phyloP scores from a whole-genome alignment of 92 coral and sea anemone species.

The Zoanthus sansibaricus region DNA sequence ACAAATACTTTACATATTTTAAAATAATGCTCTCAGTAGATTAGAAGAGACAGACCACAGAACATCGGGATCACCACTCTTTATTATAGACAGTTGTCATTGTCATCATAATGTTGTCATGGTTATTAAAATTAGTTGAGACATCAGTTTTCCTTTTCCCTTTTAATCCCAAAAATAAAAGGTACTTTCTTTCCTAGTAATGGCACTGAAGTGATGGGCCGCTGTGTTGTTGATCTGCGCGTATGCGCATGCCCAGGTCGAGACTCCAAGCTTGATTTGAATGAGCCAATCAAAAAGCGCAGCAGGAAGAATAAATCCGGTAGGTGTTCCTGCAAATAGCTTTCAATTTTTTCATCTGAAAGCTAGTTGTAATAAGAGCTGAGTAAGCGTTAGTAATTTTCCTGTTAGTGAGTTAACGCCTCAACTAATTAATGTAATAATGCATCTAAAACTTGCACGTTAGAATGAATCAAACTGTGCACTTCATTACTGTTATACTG shows the following conservation, averaged over 20 bases:
- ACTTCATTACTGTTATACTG: too few relatives aligned
- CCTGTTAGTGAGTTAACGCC: too few relatives aligned
- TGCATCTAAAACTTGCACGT: too few relatives aligned
- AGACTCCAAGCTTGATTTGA: constrained; percentile 89
- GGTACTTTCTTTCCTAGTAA: constrained; percentile 29
- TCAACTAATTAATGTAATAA: too few relatives aligned
- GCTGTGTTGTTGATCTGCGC: constrained; percentile 88
- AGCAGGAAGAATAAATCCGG: constrained; percentile 72
- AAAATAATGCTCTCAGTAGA: too few relatives aligned
- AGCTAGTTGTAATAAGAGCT: background rate
- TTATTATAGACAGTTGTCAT: too few relatives aligned
- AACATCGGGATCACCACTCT: too few relatives aligned
- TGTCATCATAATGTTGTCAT: too few relatives aligned
- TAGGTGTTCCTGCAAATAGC: background rate
- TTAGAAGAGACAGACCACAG: too few relatives aligned
- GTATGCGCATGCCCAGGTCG: constrained; percentile 99
- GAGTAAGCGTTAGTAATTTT: background rate
- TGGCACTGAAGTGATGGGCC: constrained; percentile 80
- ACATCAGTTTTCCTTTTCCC: background rate
- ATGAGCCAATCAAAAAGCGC: constrained; percentile 83
- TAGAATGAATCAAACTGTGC: too few relatives aligned
- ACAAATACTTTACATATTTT: too few relatives aligned
- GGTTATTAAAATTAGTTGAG: background rate
- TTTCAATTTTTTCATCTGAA: background rate
- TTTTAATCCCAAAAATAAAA: too few relatives aligned